phyloP scores from a whole-genome alignment of 2,113 vertebrate species.

The Oophaga pumilio region DNA sequence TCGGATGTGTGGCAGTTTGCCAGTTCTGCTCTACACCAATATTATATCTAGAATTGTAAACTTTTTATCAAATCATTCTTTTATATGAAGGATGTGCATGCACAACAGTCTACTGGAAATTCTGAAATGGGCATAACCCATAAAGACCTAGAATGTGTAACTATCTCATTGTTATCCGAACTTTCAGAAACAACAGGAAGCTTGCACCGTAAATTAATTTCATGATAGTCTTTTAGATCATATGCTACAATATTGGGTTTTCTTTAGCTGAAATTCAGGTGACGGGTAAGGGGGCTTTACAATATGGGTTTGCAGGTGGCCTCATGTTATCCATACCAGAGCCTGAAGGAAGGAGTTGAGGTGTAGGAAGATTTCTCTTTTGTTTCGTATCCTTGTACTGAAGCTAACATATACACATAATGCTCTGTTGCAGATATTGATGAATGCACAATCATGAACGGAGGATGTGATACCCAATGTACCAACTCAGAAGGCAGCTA shows the following conservation, averaged over 20 bases:
- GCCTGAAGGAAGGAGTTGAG: too few relatives aligned
- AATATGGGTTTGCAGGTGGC: background rate
- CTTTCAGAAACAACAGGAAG: background rate
- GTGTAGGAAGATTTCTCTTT: background rate
- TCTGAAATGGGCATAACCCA: background rate
- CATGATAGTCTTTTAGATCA: background rate
- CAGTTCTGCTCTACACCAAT: background rate
- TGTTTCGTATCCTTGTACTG: background rate
- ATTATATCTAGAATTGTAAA: background rate
- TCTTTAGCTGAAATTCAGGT: background rate
- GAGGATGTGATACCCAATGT: conserved; percentile 87
- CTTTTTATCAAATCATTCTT: background rate
- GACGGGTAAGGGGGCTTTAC: background rate
- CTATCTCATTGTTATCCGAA: background rate
- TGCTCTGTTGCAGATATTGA: conserved; percentile 64
- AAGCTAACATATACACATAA: background rate
- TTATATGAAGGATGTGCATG: too few relatives aligned
- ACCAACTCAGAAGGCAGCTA: conserved; percentile 92
- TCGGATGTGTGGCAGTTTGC: too few relatives aligned
- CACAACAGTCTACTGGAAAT: background rate
- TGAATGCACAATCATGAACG: conserved; percentile 79
- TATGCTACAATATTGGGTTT: background rate
- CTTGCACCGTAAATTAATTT: background rate
- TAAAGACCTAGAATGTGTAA: too few relatives aligned
- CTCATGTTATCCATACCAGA: too few relatives aligned